Evolutionary conservation across 2,888 invertebrate species (phyloP), one percentile per base, ranked within the genome.

Genomic region (Anticlea derivata): DNA sequence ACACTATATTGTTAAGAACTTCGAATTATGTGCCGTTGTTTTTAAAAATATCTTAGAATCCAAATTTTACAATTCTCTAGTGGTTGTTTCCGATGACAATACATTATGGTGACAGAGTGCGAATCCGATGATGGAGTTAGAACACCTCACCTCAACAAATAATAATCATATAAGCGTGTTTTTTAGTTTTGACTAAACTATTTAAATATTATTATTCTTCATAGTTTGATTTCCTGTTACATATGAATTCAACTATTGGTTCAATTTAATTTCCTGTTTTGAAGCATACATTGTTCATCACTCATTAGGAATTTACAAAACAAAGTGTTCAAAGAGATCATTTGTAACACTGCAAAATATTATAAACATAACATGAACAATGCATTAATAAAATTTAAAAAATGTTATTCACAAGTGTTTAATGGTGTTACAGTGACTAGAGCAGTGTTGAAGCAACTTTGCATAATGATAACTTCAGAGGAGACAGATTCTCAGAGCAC

Each of bases 401-500:
- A 43, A 38, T 7, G 8, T 33, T 31, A 35, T 34, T 6, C 20
- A 23, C 39, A 44, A 34, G 38, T 38, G 4, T 17, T 30, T 12
- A 43, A 13, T 34, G 41, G 7, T 23, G 34, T 49, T 37, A 41
- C 55, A 61, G 61, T 54, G 34, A 35, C 38, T 22, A 47, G 39
- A 30, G 40, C 27, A 38, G 51, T 47, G 30, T 29, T 50, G n/a
- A 48, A 39, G n/a, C 11, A 50, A 13, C 33, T 39, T 5, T 46
- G 26, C 55, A 73, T 63, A 58, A 87, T 83, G 83, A 86, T 86
- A 73, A 80, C 73, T 40, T 79, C 87, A 12, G 89, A 88, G 51
- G 88, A 88, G 63, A 74, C 84, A 1, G 88, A 88, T 60, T 81
- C 83, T 1, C 53, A 83, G 55, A 85, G 78, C 68, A 81, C 78